Evolutionary conservation across 1,140 invertebrate genomes (phyloP).

Genomic region (Diuraphis noxia): DNA sequence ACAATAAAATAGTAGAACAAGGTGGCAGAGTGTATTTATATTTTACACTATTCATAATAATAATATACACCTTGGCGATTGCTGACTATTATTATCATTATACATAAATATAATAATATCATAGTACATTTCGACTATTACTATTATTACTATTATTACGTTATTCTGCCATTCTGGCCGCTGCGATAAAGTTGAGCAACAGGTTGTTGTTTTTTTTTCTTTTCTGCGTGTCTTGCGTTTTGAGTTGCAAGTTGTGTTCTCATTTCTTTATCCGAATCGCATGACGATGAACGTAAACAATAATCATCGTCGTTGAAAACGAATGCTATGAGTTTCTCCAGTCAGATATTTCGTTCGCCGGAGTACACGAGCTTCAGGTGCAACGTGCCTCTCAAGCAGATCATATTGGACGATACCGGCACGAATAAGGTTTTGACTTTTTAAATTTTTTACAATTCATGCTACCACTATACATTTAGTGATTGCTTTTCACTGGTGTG

Average conservation of each 20-base stretch:
- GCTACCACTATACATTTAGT: no score
- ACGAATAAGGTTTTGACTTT: constrained; percentile 66
- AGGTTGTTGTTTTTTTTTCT: constrained; percentile 9
- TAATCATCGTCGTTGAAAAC: background rate
- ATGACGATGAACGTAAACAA: background rate
- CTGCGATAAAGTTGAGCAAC: background rate
- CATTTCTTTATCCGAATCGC: background rate
- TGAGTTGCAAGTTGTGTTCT: background rate
- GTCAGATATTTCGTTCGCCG: constrained; percentile 60
- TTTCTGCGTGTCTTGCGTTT: background rate
- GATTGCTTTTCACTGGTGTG: no score
- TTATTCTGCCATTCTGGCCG: background rate
- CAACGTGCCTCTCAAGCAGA: constrained; percentile 77
- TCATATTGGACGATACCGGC: constrained; percentile 76
- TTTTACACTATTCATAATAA: background rate
- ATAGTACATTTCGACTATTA: background rate
- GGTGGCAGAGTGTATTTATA: background rate
- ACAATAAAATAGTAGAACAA: no score
- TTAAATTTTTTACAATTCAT: background rate
- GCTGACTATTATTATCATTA: no score
- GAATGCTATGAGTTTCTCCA: background rate
- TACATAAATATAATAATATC: no score
- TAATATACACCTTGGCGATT: background rate
- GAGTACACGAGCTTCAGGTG: constrained; percentile 87
- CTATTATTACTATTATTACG: background rate